A percentile compares a stretch with the other conserved stretches of the same genome.
Evolutionary conservation across 2,888 invertebrate species (phyloP).

Genomic region (Eilema depressum): DNA sequence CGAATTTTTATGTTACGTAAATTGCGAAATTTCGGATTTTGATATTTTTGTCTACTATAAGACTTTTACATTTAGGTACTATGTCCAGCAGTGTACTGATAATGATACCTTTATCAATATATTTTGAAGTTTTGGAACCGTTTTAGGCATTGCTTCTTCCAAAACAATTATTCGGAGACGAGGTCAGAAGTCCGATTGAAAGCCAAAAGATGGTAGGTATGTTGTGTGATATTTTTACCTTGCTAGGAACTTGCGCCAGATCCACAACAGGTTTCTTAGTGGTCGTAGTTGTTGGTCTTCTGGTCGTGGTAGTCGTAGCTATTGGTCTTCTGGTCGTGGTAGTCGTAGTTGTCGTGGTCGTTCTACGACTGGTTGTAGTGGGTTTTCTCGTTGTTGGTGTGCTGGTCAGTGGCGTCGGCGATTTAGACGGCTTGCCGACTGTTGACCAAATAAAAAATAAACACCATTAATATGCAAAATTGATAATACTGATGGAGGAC

Average conservation of each 20-base stretch:
- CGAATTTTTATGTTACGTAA: neutral
- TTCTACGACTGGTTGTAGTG: constrained; percentile 50
- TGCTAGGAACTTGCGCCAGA: constrained; percentile 65
- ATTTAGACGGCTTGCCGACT: constrained; percentile 65
- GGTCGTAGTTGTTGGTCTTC: constrained; percentile 52
- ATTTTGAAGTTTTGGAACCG: too few relatives aligned
- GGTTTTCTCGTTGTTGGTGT: constrained; percentile 53
- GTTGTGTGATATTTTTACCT: constrained; percentile 55
- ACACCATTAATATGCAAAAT: too few relatives aligned
- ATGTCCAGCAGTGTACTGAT: too few relatives aligned
- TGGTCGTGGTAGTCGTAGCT: constrained; percentile 45
- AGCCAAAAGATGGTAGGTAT: too few relatives aligned
- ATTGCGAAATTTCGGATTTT: too few relatives aligned
- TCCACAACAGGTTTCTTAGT: constrained; percentile 61
- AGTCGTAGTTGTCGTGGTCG: constrained; percentile 40
- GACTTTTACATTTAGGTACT: too few relatives aligned
- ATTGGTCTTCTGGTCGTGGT: constrained; percentile 44
- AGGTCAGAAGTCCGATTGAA: neutral
- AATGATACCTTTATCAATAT: too few relatives aligned
- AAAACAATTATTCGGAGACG: accelerated
- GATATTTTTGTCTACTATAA: too few relatives aligned
- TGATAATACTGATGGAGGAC: neutral
- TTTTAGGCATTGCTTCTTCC: too few relatives aligned
- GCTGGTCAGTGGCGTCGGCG: constrained; percentile 58
- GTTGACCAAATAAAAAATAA: constrained; percentile 15